Evolutionary conservation across 2,113 vertebrate species (phyloP).

Genomic region (Channa maculata): DNA sequence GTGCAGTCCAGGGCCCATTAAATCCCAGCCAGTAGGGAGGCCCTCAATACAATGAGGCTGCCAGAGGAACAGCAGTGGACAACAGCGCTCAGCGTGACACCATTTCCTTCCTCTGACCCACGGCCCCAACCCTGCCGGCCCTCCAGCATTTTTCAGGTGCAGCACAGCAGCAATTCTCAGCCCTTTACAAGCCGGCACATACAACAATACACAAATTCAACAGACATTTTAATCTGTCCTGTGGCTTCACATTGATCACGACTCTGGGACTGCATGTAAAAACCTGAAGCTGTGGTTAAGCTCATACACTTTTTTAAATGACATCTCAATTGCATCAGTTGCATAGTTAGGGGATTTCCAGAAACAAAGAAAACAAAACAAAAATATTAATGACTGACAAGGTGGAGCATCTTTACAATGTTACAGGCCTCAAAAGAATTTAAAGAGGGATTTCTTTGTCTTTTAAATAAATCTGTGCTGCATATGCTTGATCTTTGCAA

Average conservation of each 20-base stretch:
- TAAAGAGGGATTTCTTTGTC: neutral
- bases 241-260: constrained; percentile 12
- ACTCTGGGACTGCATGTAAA: neutral
- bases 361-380: neutral
- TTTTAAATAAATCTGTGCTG: neutral
- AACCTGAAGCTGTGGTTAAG: neutral
- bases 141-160: constrained; percentile 74
- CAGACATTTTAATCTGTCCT: constrained; percentile 42
- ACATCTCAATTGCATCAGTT: neutral
- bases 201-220: constrained; percentile 39
- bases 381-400: neutral
- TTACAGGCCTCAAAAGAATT: no score
- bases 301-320: neutral
- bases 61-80: constrained; percentile 76
- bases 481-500: constrained; percentile 8
- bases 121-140: constrained; percentile 50
- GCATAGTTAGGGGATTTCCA: neutral
- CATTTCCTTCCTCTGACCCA: constrained; percentile 82
- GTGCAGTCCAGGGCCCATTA: constrained; percentile 68
- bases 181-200: constrained; percentile 48
- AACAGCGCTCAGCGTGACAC: constrained; percentile 77
- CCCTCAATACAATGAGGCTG: constrained; percentile 75
- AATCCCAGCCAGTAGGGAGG: constrained; percentile 70
- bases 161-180: constrained; percentile 65
- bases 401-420: neutral